Evolutionary conservation across 2,888 invertebrate species (phyloP), one percentile per base, ranked within the genome.

Genomic region (Drosophila mettleri): DNA sequence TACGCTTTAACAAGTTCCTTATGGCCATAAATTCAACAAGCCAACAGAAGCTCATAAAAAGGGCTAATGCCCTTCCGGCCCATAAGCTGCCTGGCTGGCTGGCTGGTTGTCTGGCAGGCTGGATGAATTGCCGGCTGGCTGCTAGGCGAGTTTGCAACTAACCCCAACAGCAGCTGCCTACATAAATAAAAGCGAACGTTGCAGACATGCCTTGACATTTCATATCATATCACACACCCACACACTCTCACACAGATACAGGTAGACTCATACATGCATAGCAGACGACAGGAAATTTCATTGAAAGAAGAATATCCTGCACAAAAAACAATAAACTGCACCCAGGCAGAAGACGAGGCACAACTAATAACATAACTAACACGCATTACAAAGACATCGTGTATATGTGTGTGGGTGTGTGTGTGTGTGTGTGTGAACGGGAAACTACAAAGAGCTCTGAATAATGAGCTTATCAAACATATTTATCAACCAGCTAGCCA

Each of bases 11-110:
- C 85, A 86, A 85, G 88, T 88, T 85, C 79, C 85, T 88, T 88
- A 84, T 88, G 81, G 84, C 79, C 81, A 88, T 88, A 85, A 85
- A 88, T 88, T 84, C 81, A 86, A 77, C 88, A 88, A 88, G 80
- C 74, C 67, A 80, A 86, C 88, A 86, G 79, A 82, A 86, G 80
- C 83, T 79, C 88, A 82, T 87, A 83, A 83, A 87, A 87, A 87
- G 87, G 82, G 85, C 82, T 75, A 69, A 59, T 69, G 60, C 45
- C 52, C 29, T 38, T 20, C 34, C 38, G 20, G 29, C 24, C 43
- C 29, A 45, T 27, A 29, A 20, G 22, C 51, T 54, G n/a, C 18
- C 33, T 38, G 39, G n/a, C 33, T 34, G 49, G 65, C 51, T 53
- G 53, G 34, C 49, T 78, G 78, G 51, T 66, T 43, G 43, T 8